Percentiles rank a stretch among this genome's conserved stretches.
Evolutionary conservation across 2,113 vertebrate genomes (phyloP).

Genomic region (Cacatua alba): DNA sequence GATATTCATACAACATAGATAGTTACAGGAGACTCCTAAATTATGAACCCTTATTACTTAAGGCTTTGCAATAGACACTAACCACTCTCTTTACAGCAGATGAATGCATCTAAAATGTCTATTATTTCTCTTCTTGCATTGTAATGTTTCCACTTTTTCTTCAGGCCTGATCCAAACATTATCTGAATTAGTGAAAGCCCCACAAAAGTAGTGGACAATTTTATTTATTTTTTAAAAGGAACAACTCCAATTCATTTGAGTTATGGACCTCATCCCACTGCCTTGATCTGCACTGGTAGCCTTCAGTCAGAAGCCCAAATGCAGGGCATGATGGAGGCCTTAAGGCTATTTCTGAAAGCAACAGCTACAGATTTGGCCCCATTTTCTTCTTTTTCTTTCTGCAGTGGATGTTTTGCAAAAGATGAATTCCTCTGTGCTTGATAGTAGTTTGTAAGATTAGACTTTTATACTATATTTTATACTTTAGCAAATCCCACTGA

Average conservation of each 20-base stretch:
- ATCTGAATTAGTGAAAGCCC: not conserved
- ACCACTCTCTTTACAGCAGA: not conserved
- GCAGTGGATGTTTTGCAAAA: constrained; percentile 18
- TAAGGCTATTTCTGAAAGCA: not conserved
- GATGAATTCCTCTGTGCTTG: constrained; percentile 29
- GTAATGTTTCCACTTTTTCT: not conserved
- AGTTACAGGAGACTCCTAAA: not conserved
- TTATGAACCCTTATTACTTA: not conserved
- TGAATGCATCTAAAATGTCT: not conserved
- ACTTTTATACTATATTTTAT: constrained; percentile 54
- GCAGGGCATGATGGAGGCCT: not conserved
- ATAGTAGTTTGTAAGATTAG: constrained; percentile 56
- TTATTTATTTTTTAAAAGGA: not conserved
- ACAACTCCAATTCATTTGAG: not conserved
- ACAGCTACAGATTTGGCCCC: not conserved
- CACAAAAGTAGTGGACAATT: not conserved
- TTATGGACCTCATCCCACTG: not conserved
- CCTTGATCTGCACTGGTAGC: not conserved
- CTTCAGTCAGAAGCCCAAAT: not conserved
- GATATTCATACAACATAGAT: not conserved
- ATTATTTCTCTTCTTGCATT: not conserved
- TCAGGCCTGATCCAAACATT: not conserved
- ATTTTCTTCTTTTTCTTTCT: constrained; percentile 14
- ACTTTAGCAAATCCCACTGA: constrained; percentile 61
- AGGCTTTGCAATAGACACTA: not conserved